Evolutionary conservation across 2,113 vertebrate genomes (phyloP).

Genomic region (Suricata suricatta): DNA sequence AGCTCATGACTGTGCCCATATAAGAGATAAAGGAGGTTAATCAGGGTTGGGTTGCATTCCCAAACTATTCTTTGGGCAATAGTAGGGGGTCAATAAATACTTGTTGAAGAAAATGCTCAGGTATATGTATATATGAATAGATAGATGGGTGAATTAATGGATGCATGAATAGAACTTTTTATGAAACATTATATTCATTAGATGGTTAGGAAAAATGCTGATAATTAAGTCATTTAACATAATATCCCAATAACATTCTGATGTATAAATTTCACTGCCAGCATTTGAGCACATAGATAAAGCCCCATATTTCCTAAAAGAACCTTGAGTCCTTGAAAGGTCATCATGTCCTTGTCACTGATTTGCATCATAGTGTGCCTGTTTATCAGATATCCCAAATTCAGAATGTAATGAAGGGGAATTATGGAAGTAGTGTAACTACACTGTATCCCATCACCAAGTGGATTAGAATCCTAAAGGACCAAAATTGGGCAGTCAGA

Average conservation of each 20-base stretch:
- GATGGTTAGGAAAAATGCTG: not conserved
- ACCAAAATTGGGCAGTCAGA: not conserved
- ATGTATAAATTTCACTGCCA: conserved; percentile 17
- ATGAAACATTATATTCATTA: conserved; percentile 1
- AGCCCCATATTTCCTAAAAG: not conserved
- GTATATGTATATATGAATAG: not conserved
- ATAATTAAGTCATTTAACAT: not conserved
- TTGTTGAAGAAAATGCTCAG: not conserved
- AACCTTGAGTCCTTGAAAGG: not conserved
- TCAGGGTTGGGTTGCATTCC: not conserved
- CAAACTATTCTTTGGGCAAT: not conserved
- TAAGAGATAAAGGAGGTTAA: not conserved
- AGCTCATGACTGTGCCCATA: not conserved
- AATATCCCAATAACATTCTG: not conserved
- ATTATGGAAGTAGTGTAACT: not conserved
- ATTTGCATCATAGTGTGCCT: not conserved
- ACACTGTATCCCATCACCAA: not conserved
- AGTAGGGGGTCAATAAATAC: not conserved
- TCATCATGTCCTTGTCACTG: conserved; percentile 1
- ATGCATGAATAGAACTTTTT: not conserved
- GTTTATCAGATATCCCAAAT: not conserved
- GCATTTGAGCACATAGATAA: not conserved
- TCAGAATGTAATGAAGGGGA: not conserved
- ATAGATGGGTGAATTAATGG: not conserved
- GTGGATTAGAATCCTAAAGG: not conserved